These are phyloP conservation scores for Parnassius smintheus DNA, from an alignment of 2,888 invertebrate genomes.

Conservation along the genomic window DNA sequence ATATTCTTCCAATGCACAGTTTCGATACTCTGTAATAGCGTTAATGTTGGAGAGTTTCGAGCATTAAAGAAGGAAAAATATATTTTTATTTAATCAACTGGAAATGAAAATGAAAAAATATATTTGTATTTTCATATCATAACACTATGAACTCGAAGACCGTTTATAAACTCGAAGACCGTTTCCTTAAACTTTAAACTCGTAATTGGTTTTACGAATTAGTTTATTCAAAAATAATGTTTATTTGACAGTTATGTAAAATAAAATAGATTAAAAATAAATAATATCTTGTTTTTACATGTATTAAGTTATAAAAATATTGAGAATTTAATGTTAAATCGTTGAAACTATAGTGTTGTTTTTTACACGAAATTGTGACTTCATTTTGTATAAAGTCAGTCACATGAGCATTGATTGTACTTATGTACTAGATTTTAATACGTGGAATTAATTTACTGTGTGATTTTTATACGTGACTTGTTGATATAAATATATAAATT, in stretches of 20 bases:
- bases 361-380: slow-evolving; percentile 9
- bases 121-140: no score
- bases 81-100: not conserved
- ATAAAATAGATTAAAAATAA: not conserved
- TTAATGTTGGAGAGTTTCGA: slow-evolving; percentile 5
- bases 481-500: slow-evolving; percentile 22
- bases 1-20: slow-evolving; percentile 20
- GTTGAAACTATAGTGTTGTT: slow-evolving; percentile 13
- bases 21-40: slow-evolving; percentile 7
- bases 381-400: slow-evolving; percentile 6
- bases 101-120: not conserved
- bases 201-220: no score
- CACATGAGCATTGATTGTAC: slow-evolving; percentile 5
- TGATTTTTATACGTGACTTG: slow-evolving; percentile 18
- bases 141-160: no score
- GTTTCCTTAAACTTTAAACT: no score
- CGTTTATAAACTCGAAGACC: no score
- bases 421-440: slow-evolving; percentile 9
- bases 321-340: slow-evolving; percentile 20
- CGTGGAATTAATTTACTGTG: slow-evolving; percentile 5
- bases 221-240: no score
- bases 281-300: not conserved
- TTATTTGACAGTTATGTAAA: not conserved
- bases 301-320: slow-evolving; percentile 13
- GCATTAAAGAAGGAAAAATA: slow-evolving; percentile 2